These are phyloP conservation scores for Toxotes chatareus DNA, from an alignment of 2,113 vertebrate species.

Conservation along the genomic window DNA sequence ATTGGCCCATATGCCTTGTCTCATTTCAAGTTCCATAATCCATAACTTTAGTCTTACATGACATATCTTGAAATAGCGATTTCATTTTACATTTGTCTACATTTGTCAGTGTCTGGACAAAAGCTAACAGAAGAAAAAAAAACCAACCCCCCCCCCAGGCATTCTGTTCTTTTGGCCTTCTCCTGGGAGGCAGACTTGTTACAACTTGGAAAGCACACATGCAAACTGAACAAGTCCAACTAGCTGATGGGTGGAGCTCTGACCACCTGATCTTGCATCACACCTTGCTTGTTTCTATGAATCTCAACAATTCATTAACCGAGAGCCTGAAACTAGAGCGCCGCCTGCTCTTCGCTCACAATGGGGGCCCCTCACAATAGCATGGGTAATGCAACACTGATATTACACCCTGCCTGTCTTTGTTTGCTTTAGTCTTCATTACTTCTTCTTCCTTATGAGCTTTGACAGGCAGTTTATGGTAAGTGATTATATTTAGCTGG, in stretches of 20 bases:
- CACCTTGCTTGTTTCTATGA: slow-evolving; percentile 9
- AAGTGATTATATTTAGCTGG: slow-evolving; percentile 40
- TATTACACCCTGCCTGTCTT: slow-evolving; percentile 35
- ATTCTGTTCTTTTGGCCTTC: neutral
- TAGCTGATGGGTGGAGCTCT: slow-evolving; percentile 44
- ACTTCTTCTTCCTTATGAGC: neutral
- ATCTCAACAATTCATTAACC: slow-evolving; percentile 9
- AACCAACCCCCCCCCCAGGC: neutral
- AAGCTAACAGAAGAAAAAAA: neutral
- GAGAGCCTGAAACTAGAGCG: slow-evolving; percentile 34
- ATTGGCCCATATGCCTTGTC: neutral
- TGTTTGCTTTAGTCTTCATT: slow-evolving; percentile 33
- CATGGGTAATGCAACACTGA: slow-evolving; percentile 42
- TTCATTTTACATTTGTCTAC: neutral
- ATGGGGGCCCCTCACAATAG: slow-evolving; percentile 5
- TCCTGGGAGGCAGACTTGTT: slow-evolving; percentile 15
- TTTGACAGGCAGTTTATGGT: slow-evolving; percentile 17
- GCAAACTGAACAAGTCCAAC: slow-evolving; percentile 2
- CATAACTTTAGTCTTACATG: neutral
- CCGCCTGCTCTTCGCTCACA: neutral
- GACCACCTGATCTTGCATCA: slow-evolving; percentile 12
- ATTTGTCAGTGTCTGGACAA: neutral
- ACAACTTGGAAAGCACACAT: slow-evolving; percentile 48
- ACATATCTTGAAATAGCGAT: neutral
- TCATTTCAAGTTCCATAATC: neutral